Conservation (phyloP, 2,888 invertebrate species). For the Sarcophaga caerulescens region DNA sequence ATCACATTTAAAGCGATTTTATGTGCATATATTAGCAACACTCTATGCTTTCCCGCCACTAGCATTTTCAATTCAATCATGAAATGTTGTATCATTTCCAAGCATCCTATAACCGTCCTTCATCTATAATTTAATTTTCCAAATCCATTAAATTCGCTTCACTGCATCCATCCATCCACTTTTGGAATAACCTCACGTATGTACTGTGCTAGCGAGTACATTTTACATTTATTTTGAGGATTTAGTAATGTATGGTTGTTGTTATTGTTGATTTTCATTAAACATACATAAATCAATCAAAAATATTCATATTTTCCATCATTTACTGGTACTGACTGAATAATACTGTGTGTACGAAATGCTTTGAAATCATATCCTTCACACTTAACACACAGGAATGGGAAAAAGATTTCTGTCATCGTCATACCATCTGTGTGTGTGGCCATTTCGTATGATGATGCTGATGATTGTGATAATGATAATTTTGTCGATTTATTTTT, state of each 20-base stretch:
- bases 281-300: conserved; percentile 65
- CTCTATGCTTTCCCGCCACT: no score
- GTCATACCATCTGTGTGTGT: neutral
- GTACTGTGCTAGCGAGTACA: neutral
- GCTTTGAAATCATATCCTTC: neutral
- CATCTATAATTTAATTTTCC: neutral
- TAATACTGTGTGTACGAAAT: neutral
- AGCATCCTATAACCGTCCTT: no score
- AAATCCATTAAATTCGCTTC: neutral
- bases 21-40: no score
- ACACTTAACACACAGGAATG: neutral
- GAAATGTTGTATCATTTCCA: no score
- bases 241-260: neutral
- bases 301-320: conserved; percentile 47
- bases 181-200: neutral
- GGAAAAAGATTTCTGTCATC: neutral
- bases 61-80: no score
- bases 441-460: neutral
- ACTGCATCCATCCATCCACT: neutral
- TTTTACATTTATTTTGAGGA: neutral
- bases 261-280: conserved; percentile 45
- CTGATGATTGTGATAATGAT: neutral
- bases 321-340: conserved; percentile 34
- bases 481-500: neutral
- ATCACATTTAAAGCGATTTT: no score